A percentile compares a stretch with the other conserved stretches of the same genome.
These are phyloP conservation scores for Melanargia galathea DNA, from an alignment of 2,888 invertebrate genomes.

Conservation along the genomic window DNA sequence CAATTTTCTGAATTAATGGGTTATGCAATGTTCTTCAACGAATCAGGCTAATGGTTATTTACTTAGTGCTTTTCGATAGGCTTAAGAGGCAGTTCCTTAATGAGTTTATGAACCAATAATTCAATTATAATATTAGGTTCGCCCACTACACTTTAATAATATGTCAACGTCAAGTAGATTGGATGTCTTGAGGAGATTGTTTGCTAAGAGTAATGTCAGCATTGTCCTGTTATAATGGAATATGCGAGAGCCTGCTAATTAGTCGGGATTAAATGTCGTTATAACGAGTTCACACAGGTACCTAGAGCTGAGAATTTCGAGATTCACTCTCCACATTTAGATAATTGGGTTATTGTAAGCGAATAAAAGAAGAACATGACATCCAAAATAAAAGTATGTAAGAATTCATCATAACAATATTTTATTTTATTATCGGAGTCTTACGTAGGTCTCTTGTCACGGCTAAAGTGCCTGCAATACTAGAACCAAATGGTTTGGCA, in stretches of 20 bases:
- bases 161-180: background rate
- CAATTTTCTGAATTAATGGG: too few species aligned
- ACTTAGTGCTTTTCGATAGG: too few species aligned
- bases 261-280: background rate
- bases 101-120: too few species aligned
- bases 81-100: too few species aligned
- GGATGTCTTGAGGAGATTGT: background rate
- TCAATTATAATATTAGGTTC: too few species aligned
- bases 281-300: background rate
- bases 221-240: background rate
- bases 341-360: background rate
- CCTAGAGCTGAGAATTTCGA: background rate
- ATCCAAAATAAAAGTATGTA: background rate
- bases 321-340: background rate
- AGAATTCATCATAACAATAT: too few species aligned
- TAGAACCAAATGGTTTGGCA: too few species aligned
- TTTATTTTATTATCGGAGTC: too few species aligned
- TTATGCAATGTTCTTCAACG: too few species aligned
- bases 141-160: background rate
- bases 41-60: too few species aligned
- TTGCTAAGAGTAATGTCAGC: constrained; percentile 2
- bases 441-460: too few species aligned
- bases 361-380: background rate
- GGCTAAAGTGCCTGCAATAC: too few species aligned
- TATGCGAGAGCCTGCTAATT: constrained; percentile 10